phyloP scores from a whole-genome alignment of 2,797 vertebrate genomes.

The Ataeniobius toweri region DNA sequence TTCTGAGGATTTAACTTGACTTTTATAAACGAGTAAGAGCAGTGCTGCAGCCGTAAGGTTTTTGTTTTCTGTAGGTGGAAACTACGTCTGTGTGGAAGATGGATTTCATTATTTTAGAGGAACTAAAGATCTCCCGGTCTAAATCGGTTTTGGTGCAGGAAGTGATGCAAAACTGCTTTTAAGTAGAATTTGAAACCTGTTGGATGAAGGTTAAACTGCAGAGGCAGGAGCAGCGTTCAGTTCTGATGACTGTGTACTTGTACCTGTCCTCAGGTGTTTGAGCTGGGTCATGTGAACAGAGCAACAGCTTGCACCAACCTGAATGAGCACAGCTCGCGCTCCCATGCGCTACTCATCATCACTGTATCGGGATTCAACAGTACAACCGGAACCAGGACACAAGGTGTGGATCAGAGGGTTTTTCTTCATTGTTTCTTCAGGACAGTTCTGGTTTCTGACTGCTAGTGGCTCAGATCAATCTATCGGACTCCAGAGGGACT shows the following conservation, averaged over 20 bases:
- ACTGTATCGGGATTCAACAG: slow-evolving; percentile 85
- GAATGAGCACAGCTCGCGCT: slow-evolving; percentile 95
- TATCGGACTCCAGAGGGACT: not conserved
- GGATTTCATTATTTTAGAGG: too few species aligned
- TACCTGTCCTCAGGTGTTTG: slow-evolving; percentile 84
- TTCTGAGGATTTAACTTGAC: not conserved
- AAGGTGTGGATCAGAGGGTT: slow-evolving; percentile 61
- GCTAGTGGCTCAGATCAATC: not conserved
- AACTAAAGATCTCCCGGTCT: too few species aligned
- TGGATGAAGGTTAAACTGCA: too few species aligned
- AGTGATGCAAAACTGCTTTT: too few species aligned
- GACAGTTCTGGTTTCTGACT: not conserved
- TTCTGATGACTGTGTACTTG: not conserved
- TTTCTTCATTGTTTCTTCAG: not conserved
- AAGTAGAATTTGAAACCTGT: too few species aligned
- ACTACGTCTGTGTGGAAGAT: too few species aligned
- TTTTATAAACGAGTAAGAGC: too few species aligned
- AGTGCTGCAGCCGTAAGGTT: too few species aligned
- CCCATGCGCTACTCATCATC: slow-evolving; percentile 93
- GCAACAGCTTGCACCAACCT: slow-evolving; percentile 93
- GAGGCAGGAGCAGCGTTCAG: too few species aligned
- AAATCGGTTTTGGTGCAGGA: not conserved
- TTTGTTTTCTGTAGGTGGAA: not conserved
- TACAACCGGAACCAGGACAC: slow-evolving; percentile 87
- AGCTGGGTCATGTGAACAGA: slow-evolving; percentile 88